Base-by-base conservation (phyloP, 2,888 invertebrate genomes). In the Nasonovia ribisnigri region DNA sequence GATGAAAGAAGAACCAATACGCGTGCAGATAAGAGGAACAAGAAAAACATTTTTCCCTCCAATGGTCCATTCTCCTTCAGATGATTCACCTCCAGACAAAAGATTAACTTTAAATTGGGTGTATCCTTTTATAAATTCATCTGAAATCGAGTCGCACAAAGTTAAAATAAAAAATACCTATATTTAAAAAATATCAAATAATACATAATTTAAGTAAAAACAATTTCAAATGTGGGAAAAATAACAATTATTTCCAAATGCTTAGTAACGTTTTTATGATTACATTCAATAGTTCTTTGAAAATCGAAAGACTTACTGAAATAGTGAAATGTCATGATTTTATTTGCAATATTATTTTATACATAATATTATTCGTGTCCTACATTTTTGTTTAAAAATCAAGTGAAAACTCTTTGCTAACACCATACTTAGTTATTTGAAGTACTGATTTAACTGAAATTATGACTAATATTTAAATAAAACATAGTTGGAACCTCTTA, bases 21-120 rank as follows among this genome's bases (percentile, higher is more conserved):
- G 98, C 94, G 97, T 98, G 60, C 98, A 98, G 8, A 98, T 98
- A 95, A 97, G 98, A 94, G 98, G 98, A 0, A 96, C 98, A 60
- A 96, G 98, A 94, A 97, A 98, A 95, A 98, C 98, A 0, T 98
- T 98, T 96, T 98, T 98, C 96, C 98, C 98, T 46, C 98, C 98
- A 0, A 97, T 98, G 90, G 98, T 98, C 95, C 97, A 98, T 95
- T 97, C 98, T 5, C 98, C 98, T 20, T 97, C 98, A 88, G 98
- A 98, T 95, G 98, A 98, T 95, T 96, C 97, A 11, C 98, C 98
- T 0, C 99, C 99, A 0, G 98, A 98, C 89, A 98, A 98, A 96
- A 98, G 98, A 95, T 96, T 99, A 95, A 97, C 97, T 94, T 96
- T 99, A 0, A 98, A 99, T 95, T 99, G 99, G 99, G 99, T 99